Evolutionary conservation across 2,888 invertebrate species (phyloP), one percentile per base, ranked within the genome.

Genomic region (Euplagia quadripunctaria): DNA sequence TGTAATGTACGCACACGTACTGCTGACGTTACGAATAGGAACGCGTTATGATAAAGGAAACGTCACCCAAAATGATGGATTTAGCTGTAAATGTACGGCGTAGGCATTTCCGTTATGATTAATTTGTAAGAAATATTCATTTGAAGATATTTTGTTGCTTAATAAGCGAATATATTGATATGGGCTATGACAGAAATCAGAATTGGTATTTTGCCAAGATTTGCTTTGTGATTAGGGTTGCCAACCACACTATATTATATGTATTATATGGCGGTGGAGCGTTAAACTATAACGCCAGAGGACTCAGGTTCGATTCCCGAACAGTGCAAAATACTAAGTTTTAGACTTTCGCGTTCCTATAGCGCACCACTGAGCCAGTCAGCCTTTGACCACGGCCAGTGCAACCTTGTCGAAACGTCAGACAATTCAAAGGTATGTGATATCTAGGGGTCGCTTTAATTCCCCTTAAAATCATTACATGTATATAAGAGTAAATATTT

Each of bases 1-100:
- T 58, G 31, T n/a, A n/a, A 42, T 14, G 4, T 42, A 14, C 41
- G 51, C n/a, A 55, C 31, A 8, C 4, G 17, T 7, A 55, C 51
- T 77, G 67, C 73, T 81, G 68, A 64, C 65, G 14, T 42, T 42
- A 41, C 79, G 76, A 73, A 72, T 71, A 73, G 17, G 67, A 68
- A 20, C 55, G 58, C 70, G 67, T 68, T 67, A 72, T 72, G 63
- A 68, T 76, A 71, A 70, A 70, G 64, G 41, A 68, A 64, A 72
- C 74, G 79, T 74, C 75, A 72, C 5, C n/a, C 12, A 66, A n/a
- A 43, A 76, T 83, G 82, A 82, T 77, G 82, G 77, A 82, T 83
- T 68, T 51, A 12, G 49, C 31, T 70, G 63, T 66, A 16, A 31
- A 67, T 72, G 58, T 68, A 73, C 52, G 66, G 9, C 67, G 65